phyloP scores from a whole-genome alignment of 2,888 invertebrate species.

The Cheilosia pagana region DNA sequence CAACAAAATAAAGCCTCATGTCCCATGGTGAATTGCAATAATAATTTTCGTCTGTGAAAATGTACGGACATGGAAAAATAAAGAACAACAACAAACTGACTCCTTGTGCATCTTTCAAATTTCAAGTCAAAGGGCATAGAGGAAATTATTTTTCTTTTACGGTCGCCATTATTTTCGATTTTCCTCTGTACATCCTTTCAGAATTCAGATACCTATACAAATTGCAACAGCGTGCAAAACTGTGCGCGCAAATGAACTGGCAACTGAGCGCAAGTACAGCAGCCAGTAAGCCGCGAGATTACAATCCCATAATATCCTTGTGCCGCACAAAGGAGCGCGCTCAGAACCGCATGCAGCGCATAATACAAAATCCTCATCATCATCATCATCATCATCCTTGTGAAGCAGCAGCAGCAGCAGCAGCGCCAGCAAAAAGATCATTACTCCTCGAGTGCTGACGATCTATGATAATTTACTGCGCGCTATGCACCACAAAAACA shows the following conservation, averaged over 20 bases:
- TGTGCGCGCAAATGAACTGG: constrained; percentile 62
- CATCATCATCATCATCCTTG: constrained; percentile 23
- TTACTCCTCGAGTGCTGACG: constrained; percentile 74
- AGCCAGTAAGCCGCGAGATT: constrained; percentile 69
- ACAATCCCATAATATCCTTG: constrained; percentile 73
- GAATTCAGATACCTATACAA: too few relatives aligned
- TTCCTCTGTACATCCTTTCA: constrained; percentile 4
- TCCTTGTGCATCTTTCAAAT: constrained; percentile 49
- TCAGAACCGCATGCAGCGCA: constrained; percentile 51
- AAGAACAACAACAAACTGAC: too few relatives aligned
- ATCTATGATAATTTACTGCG: constrained; percentile 72
- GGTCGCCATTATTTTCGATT: constrained; percentile 60
- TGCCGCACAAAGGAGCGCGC: constrained; percentile 58
- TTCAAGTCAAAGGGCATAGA: constrained; percentile 71
- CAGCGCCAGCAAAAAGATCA: constrained; percentile 59
- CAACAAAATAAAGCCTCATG: constrained; percentile 29
- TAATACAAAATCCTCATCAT: constrained; percentile 68
- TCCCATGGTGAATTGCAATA: constrained; percentile 58
- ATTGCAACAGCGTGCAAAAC: constrained; percentile 49
- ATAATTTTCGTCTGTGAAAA: constrained; percentile 45
- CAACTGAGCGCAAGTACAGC: constrained; percentile 66
- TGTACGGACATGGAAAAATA: neutral
- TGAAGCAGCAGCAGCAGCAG: constrained; percentile 18
- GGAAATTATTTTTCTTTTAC: constrained; percentile 66
- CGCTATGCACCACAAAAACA: constrained; percentile 37